Base-by-base conservation (phyloP, 2,888 invertebrate species). In the Pheosia tremula region DNA sequence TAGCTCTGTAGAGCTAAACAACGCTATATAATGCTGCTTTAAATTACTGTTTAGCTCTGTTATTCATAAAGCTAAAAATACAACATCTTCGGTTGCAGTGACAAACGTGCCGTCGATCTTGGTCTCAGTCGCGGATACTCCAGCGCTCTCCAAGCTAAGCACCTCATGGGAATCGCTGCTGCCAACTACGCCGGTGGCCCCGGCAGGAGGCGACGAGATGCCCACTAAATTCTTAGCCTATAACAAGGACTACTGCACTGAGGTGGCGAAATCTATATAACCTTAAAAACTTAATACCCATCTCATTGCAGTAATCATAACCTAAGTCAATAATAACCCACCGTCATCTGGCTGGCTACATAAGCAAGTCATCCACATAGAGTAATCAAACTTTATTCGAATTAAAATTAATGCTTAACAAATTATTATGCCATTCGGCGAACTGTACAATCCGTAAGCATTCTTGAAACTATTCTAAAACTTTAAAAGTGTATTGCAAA, bases 151-250 rank as follows among this genome's bases (percentile, higher is more conserved):
- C 97, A 98, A 67, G 98, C 98, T 79, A 98, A 98, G 89, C 98
- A 98, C 86, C 95, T 98, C 81, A 97, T 98, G 96, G 98, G 98
- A 4, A 88, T 98, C 59, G 97, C 97, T 53, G 97, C 97, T 0
- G 98, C 98, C 74, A 97, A 97, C 90, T 97, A 96, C 91, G 97
- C 98, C 37, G 97, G 97, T 3, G 98, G 98, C 9, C 98, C 98
- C 0, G 98, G 98, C 75, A 95, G 98, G 89, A 97, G 97, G 96
- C 96, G 98, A 83, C 96, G 98, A 69, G 95, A 95, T 72, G 85
- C 84, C 66, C 83, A 89, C 68, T 91, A 91, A 83, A 77, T 50
- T 54, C 60, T 55, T 62, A 69, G 63, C 62, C 61, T 57, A 64
- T 62, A 75, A 66, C 65, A 60, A 67, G 45, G 45, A 67, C 72